Percentiles rank a stretch among this genome's conserved stretches.
Evolutionary conservation across 92 coral and sea anemone genomes (phyloP).

Genomic region (Anthopleura xanthogrammica): DNA sequence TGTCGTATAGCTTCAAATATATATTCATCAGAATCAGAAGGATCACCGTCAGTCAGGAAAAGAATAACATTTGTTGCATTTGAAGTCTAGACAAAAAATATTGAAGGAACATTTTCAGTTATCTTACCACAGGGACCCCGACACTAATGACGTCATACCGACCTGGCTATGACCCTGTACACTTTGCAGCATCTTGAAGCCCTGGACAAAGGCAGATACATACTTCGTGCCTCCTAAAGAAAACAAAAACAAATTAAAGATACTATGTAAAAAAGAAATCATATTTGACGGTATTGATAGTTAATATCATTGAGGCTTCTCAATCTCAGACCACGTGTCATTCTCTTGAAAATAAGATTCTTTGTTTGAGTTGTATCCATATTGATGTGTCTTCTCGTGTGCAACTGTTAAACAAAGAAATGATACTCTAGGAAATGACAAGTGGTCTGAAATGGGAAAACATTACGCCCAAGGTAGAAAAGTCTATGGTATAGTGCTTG

Average conservation of each 20-base stretch:
- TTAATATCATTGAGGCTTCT: too few relatives aligned
- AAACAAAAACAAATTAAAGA: not conserved
- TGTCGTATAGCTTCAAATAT: constrained; percentile 47
- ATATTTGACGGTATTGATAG: too few relatives aligned
- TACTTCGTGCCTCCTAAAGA: constrained; percentile 15
- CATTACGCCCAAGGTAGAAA: not conserved
- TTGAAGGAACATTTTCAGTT: not conserved
- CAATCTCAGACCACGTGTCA: too few relatives aligned
- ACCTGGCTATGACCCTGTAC: not conserved
- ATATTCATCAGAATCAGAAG: constrained; percentile 31
- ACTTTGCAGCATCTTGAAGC: constrained; percentile 16
- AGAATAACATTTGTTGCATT: constrained; percentile 45
- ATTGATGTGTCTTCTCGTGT: too few relatives aligned
- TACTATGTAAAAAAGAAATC: not conserved
- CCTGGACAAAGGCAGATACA: constrained; percentile 10
- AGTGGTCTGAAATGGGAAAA: too few relatives aligned
- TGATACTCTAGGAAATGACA: too few relatives aligned
- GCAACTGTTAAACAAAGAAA: not conserved
- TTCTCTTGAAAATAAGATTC: not conserved
- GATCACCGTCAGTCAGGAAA: constrained; percentile 75
- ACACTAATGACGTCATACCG: not conserved
- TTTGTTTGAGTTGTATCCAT: not conserved
- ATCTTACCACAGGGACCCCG: not conserved
- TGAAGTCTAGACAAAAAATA: constrained; percentile 20
- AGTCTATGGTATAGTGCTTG: too few relatives aligned